These are phyloP conservation scores for Cephalotes varians DNA, from an alignment of 2,888 invertebrate genomes.

Conservation along the genomic window DNA sequence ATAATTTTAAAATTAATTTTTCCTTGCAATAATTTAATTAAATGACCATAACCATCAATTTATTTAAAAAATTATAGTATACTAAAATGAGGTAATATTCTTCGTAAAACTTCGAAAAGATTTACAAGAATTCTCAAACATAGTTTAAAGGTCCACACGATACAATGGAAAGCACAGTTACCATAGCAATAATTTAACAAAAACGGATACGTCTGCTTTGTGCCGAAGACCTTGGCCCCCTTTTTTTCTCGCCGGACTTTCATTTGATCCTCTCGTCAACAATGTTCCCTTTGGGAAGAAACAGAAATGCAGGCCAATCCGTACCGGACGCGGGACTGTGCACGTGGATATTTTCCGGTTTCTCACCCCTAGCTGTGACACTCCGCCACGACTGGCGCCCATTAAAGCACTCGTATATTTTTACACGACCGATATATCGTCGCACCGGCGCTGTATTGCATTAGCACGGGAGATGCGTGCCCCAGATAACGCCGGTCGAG, in stretches of 20 bases:
- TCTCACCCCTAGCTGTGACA: slow-evolving; percentile 55
- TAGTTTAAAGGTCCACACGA: slow-evolving; percentile 53
- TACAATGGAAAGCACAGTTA: slow-evolving; percentile 78
- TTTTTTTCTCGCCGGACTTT: slow-evolving; percentile 55
- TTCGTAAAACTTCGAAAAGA: not conserved
- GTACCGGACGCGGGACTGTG: slow-evolving; percentile 27
- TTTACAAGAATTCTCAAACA: not conserved
- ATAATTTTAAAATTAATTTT: not conserved
- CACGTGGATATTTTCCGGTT: slow-evolving; percentile 51
- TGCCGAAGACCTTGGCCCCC: slow-evolving; percentile 50
- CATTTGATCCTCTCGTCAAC: slow-evolving; percentile 63
- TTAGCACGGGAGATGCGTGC: slow-evolving; percentile 49
- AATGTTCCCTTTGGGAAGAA: slow-evolving; percentile 58
- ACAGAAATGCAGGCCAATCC: slow-evolving; percentile 32
- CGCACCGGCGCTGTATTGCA: slow-evolving; percentile 49
- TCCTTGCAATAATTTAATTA: not conserved
- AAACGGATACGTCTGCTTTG: slow-evolving; percentile 72
- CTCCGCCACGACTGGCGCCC: slow-evolving; percentile 41
- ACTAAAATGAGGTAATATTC: not conserved
- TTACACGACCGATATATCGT: slow-evolving; percentile 57
- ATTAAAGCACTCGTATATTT: slow-evolving; percentile 65
- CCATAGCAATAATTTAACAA: slow-evolving; percentile 72
- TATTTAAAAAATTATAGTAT: not conserved
- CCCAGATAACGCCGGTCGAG: slow-evolving; percentile 59
- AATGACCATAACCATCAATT: not conserved